A percentile compares a stretch with the other conserved stretches of the same genome.
Evolutionary conservation across 2,888 invertebrate species (phyloP).

Genomic region (Steinernema hermaphroditum): DNA sequence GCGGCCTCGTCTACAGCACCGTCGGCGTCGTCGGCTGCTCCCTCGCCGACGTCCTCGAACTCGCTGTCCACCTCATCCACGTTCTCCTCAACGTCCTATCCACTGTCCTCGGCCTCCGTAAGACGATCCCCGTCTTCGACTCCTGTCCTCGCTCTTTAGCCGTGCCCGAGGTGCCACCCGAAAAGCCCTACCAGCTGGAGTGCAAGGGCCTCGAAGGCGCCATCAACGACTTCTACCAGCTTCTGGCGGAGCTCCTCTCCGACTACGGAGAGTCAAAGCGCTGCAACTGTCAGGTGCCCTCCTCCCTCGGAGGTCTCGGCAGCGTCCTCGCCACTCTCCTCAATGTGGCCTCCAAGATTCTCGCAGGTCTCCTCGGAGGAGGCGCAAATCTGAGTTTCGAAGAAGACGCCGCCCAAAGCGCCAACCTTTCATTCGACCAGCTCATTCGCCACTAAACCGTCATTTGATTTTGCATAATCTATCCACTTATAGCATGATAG

Average conservation of each 20-base stretch:
- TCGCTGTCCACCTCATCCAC: not conserved
- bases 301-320: not conserved
- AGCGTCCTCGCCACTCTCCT: not conserved
- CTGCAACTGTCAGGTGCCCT: not conserved
- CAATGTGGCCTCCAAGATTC: not conserved
- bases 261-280: not conserved
- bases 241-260: not conserved
- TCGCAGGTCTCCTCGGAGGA: not conserved
- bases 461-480: no score
- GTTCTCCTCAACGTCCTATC: not conserved
- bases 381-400: not conserved
- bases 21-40: not conserved
- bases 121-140: not conserved
- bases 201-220: not conserved
- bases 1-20: not conserved
- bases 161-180: not conserved
- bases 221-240: not conserved
- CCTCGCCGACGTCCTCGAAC: not conserved
- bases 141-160: not conserved
- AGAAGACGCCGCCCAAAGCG: not conserved
- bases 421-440: not conserved
- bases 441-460: no score
- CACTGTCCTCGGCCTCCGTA: not conserved
- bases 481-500: no score
- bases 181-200: not conserved